Base-by-base conservation (phyloP, 2,888 invertebrate genomes). In the Aspidiotus destructor region DNA sequence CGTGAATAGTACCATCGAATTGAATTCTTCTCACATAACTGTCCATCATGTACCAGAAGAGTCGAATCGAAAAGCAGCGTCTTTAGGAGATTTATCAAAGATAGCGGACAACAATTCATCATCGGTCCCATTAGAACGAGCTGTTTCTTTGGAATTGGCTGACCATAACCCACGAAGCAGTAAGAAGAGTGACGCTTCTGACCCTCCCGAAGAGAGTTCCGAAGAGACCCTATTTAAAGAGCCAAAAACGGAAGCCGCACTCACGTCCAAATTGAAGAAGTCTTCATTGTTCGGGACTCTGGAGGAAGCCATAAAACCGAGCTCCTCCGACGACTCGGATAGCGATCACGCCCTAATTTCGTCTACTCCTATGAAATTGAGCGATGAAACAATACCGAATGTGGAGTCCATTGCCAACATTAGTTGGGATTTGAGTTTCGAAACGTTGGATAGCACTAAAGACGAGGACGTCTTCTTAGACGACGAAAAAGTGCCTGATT, bases 41-140 rank as follows among this genome's bases (percentile, higher is more conserved):
- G 84, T 87, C 54, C 87, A 88, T 74, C 86, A 86, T 75, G 68
- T 76, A 79, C 69, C 82, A 71, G 78, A 77, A 1, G 85, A 85
- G 72, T 84, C 84, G 74, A 81, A 80, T 69, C 79, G 89, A 16
- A 87, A 86, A 78, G 88, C 89, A 2, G 86, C 89, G 0, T 89
- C 89, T 52, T 80, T 89, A 1, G 89, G 89, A 0, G 89, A 90
- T 77, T 78, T 90, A 62, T 88, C 88, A 0, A 84, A 85, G 75
- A 85, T 89, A 71, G 61, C 41, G 7, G 73, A 75, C 28, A 73
- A 73, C 16, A 48, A 55, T 11, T 57, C 48, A 16, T 54, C 57
- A 5, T 52, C 61, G 7, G 73, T 75, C 0, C 60, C 60, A 8
- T 73, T 79, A 40, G 89, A 90, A 78, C 80, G 89, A 71, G 89